Conservation (phyloP, 2,797 vertebrate species). For the Paguma larvata region DNA sequence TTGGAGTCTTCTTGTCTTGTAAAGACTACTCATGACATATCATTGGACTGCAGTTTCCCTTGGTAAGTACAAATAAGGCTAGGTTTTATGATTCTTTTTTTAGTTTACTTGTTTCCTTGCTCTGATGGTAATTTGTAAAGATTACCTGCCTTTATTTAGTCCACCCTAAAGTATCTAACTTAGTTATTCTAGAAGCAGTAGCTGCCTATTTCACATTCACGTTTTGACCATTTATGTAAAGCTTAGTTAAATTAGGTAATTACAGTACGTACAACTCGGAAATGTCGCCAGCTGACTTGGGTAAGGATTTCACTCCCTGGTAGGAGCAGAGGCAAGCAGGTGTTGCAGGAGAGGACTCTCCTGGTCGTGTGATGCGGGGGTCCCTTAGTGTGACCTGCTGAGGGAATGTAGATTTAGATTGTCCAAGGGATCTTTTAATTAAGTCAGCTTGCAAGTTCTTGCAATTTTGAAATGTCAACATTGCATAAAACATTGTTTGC, state of each 20-base stretch:
- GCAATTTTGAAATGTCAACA: neutral
- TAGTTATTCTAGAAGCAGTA: neutral
- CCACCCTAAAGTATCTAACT: neutral
- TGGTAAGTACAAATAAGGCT: neutral
- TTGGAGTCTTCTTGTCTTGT: neutral
- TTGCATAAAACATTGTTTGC: neutral
- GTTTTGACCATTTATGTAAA: neutral
- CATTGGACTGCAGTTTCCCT: neutral
- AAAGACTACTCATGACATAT: neutral
- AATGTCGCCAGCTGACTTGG: neutral
- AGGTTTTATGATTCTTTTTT: neutral
- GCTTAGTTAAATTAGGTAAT: neutral
- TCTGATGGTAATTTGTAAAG: neutral
- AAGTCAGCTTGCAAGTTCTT: neutral
- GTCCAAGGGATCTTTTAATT: neutral
- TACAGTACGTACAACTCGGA: neutral
- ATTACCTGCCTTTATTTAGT: slow-evolving; percentile 37
- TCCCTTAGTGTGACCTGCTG: neutral
- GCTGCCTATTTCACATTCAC: neutral
- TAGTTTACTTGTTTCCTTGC: neutral
- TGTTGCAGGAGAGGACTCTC: neutral
- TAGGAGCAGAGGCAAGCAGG: neutral
- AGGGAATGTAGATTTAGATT: neutral
- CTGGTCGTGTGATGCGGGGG: no score
- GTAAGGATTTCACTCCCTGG: neutral